A percentile compares a stretch with the other conserved stretches of the same genome.
phyloP scores from a whole-genome alignment of 2,797 vertebrate genomes.

The Cetoscarus ocellatus region DNA sequence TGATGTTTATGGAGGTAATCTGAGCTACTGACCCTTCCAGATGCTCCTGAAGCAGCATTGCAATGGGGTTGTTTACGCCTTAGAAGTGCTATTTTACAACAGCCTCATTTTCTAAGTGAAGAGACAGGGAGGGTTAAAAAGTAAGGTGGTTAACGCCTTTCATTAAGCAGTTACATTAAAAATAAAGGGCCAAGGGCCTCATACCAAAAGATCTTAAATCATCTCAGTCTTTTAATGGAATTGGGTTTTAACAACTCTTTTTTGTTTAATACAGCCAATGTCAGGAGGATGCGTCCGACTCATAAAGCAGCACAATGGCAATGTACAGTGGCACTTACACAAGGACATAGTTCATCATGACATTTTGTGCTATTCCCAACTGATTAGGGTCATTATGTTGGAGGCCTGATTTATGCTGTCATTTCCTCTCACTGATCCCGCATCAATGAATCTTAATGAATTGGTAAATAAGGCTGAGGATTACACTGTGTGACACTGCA shows the following conservation, averaged over 20 bases:
- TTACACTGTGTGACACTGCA: slow-evolving; percentile 99
- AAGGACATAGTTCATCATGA: slow-evolving; percentile 99
- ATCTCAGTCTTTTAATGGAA: slow-evolving; percentile 95
- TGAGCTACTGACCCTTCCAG: slow-evolving; percentile 23
- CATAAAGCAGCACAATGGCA: slow-evolving; percentile 99
- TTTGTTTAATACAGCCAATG: slow-evolving; percentile 97
- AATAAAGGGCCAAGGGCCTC: slow-evolving; percentile 93
- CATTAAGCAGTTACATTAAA: slow-evolving; percentile 94
- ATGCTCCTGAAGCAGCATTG: slow-evolving; percentile 29
- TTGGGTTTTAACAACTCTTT: slow-evolving; percentile 98
- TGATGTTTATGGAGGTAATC: slow-evolving; percentile 36
- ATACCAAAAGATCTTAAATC: slow-evolving; percentile 93
- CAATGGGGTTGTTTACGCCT: slow-evolving; percentile 45
- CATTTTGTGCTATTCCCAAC: slow-evolving; percentile 99
- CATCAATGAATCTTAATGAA: slow-evolving; percentile 99
- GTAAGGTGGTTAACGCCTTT: slow-evolving; percentile 69
- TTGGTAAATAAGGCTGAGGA: slow-evolving; percentile 99
- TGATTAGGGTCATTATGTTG: slow-evolving; percentile 99
- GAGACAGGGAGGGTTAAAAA: slow-evolving; percentile 63
- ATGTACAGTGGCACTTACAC: slow-evolving; percentile 99
- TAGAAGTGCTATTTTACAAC: slow-evolving; percentile 70
- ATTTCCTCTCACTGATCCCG: slow-evolving; percentile 99
- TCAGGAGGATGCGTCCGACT: slow-evolving; percentile 96
- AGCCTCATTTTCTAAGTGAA: slow-evolving; percentile 49
- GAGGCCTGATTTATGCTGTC: slow-evolving; percentile 99